Percentiles rank a stretch among this genome's conserved stretches.
These are phyloP conservation scores for Ethmia dodecea DNA, from an alignment of 2,888 invertebrate genomes.

Conservation along the genomic window DNA sequence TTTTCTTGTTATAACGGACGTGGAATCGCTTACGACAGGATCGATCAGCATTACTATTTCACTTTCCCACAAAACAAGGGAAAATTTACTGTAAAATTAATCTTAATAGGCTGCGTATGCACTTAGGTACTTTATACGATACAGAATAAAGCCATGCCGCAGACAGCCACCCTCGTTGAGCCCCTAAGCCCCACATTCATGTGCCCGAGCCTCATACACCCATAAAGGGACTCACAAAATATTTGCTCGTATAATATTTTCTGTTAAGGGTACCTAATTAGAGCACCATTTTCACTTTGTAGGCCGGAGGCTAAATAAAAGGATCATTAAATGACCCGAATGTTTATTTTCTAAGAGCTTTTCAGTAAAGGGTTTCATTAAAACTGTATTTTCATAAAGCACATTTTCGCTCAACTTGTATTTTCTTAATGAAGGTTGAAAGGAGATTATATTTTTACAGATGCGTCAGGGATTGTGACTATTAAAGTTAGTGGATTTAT, in stretches of 20 bases:
- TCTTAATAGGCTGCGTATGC: constrained; percentile 32
- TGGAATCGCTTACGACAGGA: constrained; percentile 8
- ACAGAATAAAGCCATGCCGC: constrained; percentile 32
- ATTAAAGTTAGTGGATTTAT: too few relatives aligned
- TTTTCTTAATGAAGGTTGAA: too few relatives aligned
- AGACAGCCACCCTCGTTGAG: constrained; percentile 30
- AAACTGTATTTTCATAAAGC: too few relatives aligned
- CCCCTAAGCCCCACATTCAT: constrained; percentile 28
- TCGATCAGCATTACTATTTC: constrained; percentile 19
- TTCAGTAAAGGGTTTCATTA: too few relatives aligned
- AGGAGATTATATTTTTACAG: too few relatives aligned
- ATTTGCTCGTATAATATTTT: constrained; percentile 42
- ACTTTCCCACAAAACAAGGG: constrained; percentile 20
- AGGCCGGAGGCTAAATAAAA: too few relatives aligned
- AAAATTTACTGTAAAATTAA: constrained; percentile 39
- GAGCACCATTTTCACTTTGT: constrained; percentile 35
- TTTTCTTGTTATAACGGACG: too few relatives aligned
- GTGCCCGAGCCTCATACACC: constrained; percentile 20
- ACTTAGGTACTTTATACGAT: constrained; percentile 24
- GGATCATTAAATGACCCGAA: too few relatives aligned
- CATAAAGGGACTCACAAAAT: constrained; percentile 48
- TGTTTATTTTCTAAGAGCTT: too few relatives aligned
- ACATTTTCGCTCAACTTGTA: too few relatives aligned
- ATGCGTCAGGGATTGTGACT: too few relatives aligned
- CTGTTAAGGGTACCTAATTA: constrained; percentile 40